Percentiles rank a stretch among this genome's conserved stretches.
phyloP scores from a whole-genome alignment of 2,113 vertebrate genomes.

The Physeter macrocephalus region DNA sequence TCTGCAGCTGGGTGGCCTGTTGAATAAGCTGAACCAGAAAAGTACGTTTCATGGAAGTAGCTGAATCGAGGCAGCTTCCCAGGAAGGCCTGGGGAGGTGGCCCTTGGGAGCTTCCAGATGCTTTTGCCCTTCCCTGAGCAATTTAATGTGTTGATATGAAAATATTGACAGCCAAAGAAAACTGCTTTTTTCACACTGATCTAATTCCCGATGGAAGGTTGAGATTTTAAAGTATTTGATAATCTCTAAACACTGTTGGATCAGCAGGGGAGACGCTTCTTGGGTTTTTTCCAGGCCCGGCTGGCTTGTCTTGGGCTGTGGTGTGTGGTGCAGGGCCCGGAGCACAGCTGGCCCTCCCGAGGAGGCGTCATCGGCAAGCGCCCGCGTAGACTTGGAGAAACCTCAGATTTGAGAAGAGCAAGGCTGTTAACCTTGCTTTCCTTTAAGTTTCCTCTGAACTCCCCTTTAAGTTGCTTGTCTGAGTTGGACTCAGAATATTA shows the following conservation, averaged over 20 bases:
- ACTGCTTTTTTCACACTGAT: too few species aligned
- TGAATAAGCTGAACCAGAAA: neutral
- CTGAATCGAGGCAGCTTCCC: neutral
- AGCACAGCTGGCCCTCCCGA: rapidly evolving
- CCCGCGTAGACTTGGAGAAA: neutral
- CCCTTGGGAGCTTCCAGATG: neutral
- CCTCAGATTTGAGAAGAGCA: neutral
- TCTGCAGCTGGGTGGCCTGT: neutral
- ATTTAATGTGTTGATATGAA: neutral
- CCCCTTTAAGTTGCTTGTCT: neutral
- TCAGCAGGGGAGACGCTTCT: neutral
- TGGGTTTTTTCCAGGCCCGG: neutral
- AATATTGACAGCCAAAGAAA: neutral
- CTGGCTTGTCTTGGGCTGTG: neutral
- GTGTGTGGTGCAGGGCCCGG: neutral
- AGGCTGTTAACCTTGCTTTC: neutral
- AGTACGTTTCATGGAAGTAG: neutral
- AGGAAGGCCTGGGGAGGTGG: neutral
- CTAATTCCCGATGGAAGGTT: neutral
- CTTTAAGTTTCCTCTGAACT: neutral
- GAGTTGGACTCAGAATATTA: neutral
- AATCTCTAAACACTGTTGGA: neutral
- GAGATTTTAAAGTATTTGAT: neutral
- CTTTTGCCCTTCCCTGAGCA: neutral
- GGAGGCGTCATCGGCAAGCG: rapidly evolving